Base-by-base conservation (phyloP, 2,888 invertebrate species). In the Lithophane ornitopus region DNA sequence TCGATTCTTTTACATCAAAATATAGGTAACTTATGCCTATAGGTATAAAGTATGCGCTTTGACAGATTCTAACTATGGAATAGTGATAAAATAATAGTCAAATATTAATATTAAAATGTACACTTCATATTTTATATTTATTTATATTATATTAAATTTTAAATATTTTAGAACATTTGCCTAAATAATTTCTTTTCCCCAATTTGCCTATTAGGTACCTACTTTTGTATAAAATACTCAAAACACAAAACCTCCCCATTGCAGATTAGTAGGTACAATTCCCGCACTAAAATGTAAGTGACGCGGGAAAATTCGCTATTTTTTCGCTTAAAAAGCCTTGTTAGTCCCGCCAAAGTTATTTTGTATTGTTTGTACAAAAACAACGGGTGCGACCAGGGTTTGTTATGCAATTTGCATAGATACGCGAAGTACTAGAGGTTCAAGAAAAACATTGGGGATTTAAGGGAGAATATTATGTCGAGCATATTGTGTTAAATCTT, bases 361-460 rank as follows among this genome's bases (percentile, higher is more conserved):
- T 91, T 92, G 89, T 90, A 91, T 91, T 89, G 91, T 87, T 89
- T 84, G 87, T 89, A 87, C 87, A 91, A 93, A 93, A 93, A 92
- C 91, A 91, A 90, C 90, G 91, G 87, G 85, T 82, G 84, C 88
- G 88, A 89, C 87, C 88, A 86, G 87, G 86, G 88, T 91, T 89
- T 88, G 93, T 93, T 92, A 92, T 91, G 90, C 90, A 92, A 95
- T 95, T 95, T 95, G 92, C 95, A 95, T 95, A 95, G 94, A 95
- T 95, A 95, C 92, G 92, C 87, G 56, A 85, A 76, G 82, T 86
- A 89, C 86, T 90, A 85, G 90, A 79, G 80, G 88, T 91, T 91
- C 85, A 92, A 93, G 93, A 93, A 93, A 91, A 92, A 92, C 91
- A 84, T 66, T 74, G 44, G 56, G n/a, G 12, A 85, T 82, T 87